A percentile compares a stretch with the other conserved stretches of the same genome.
These are phyloP conservation scores for Zosterops borbonicus DNA, from an alignment of 2,113 vertebrate species.

Conservation along the genomic window DNA sequence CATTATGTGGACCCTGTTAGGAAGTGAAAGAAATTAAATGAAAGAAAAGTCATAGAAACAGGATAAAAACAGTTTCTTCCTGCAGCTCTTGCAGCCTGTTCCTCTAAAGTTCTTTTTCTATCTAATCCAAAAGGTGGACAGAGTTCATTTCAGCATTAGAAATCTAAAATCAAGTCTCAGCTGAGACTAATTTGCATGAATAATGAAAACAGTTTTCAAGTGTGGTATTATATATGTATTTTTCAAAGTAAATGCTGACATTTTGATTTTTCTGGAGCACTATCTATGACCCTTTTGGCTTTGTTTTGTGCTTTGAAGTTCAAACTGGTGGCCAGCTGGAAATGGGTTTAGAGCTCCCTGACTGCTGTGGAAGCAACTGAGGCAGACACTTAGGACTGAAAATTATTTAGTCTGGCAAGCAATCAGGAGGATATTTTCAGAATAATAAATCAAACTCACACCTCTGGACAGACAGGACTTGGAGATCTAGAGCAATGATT, in stretches of 20 bases:
- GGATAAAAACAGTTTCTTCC: rapidly evolving
- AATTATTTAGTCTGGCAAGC: not conserved
- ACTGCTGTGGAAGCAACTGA: not conserved
- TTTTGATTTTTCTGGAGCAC: not conserved
- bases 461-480: not conserved
- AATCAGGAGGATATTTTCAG: not conserved
- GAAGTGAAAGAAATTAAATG: not conserved
- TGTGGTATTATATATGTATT: not conserved
- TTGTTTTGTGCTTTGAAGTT: not conserved
- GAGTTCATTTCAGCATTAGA: not conserved
- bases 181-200: not conserved
- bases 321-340: not conserved
- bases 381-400: not conserved
- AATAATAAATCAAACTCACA: not conserved
- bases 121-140: not conserved
- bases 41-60: not conserved
- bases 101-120: not conserved
- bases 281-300: not conserved
- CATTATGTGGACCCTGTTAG: not conserved
- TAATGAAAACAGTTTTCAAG: not conserved
- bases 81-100: not conserved
- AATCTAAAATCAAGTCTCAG: not conserved
- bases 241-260: not conserved
- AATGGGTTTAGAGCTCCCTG: not conserved
- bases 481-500: not conserved